Percentiles rank a stretch among this genome's conserved stretches.
Evolutionary conservation across 2,888 invertebrate genomes (phyloP).

Genomic region (Parascotia fuliginaria): DNA sequence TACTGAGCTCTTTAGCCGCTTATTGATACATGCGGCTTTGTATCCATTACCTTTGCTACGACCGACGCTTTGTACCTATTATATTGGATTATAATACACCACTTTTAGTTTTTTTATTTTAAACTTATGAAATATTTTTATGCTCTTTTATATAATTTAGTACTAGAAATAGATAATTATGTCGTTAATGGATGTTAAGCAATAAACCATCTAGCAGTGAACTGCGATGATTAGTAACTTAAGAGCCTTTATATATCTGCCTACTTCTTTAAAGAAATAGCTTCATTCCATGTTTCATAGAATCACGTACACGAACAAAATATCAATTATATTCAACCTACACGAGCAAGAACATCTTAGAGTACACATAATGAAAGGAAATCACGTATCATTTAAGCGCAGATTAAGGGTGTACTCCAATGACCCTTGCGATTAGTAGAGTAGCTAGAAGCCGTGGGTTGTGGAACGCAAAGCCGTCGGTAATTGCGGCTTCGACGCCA

Average conservation of each 20-base stretch:
- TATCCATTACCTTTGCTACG: slow-evolving; percentile 46
- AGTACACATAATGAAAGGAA: slow-evolving; percentile 53
- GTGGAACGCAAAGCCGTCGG: slow-evolving; percentile 71
- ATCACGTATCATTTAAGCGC: slow-evolving; percentile 69
- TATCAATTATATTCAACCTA: slow-evolving; percentile 5
- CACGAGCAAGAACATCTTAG: slow-evolving; percentile 20
- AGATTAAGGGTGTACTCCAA: slow-evolving; percentile 67
- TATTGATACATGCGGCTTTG: slow-evolving; percentile 62
- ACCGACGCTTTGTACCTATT: slow-evolving; percentile 45
- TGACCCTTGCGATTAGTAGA: slow-evolving; percentile 71
- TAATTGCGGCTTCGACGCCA: slow-evolving; percentile 78
- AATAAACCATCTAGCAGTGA: too few species aligned
- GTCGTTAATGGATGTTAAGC: too few species aligned
- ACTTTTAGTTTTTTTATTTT: neutral
- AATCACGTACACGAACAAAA: neutral
- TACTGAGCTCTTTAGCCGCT: slow-evolving; percentile 70
- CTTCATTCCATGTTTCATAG: too few species aligned
- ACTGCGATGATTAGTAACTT: too few species aligned
- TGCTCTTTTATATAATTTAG: too few species aligned
- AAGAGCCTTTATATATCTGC: too few species aligned
- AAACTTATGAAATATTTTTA: neutral
- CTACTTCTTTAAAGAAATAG: too few species aligned
- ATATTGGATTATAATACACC: neutral
- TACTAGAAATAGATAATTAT: too few species aligned
- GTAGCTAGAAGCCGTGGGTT: slow-evolving; percentile 56